Conservation (phyloP, 2,113 vertebrate species). For the Excalfactoria chinensis region DNA sequence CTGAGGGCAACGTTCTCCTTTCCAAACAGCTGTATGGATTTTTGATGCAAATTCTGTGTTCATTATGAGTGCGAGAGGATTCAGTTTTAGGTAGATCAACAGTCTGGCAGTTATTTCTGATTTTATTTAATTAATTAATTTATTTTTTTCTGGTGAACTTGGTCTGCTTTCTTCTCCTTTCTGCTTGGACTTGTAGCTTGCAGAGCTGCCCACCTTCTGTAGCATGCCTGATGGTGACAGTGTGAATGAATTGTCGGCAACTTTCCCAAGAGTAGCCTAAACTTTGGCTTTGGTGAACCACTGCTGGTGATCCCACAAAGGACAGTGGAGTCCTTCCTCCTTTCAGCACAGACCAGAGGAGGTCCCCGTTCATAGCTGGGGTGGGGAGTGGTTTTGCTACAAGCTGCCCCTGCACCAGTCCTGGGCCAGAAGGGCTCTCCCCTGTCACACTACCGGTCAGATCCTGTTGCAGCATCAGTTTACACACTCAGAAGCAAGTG, state of each 20-base stretch:
- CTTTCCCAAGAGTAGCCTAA: background rate
- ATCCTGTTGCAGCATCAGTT: background rate
- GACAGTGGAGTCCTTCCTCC: background rate
- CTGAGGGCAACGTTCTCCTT: slow-evolving; percentile 55
- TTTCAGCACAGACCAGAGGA: background rate
- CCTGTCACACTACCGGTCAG: background rate
- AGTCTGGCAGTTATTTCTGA: background rate
- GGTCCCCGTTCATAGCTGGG: background rate
- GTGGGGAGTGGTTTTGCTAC: background rate
- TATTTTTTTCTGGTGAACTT: background rate
- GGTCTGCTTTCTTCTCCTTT: too few species aligned
- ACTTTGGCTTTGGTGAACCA: background rate
- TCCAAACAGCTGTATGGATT: slow-evolving; percentile 70
- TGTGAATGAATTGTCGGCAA: background rate
- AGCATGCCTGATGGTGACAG: background rate
- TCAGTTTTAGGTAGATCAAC: slow-evolving; percentile 21
- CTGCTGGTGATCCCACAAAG: background rate
- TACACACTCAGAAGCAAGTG: background rate
- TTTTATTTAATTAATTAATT: too few species aligned
- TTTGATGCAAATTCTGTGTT: slow-evolving; percentile 57
- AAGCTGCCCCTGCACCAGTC: background rate
- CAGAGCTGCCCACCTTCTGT: background rate
- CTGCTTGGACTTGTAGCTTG: background rate
- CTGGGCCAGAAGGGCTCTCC: background rate
- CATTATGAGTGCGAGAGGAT: slow-evolving; percentile 12